Percentiles rank a stretch among this genome's conserved stretches.
Conservation (phyloP, 1,140 invertebrate genomes). For the Drosophila sproati region DNA sequence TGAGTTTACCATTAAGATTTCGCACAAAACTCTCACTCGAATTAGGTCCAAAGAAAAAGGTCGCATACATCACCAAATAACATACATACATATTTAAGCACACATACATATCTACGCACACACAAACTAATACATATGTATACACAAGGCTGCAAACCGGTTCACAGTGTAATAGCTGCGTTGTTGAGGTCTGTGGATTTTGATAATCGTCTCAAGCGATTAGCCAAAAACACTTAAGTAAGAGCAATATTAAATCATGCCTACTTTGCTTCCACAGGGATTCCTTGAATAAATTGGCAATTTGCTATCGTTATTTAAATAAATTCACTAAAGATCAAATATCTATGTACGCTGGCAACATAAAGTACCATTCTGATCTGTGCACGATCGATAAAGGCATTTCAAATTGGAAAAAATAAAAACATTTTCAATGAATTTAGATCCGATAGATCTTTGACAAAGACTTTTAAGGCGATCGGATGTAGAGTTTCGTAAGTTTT, state of each 20-base stretch:
- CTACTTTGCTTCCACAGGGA: not conserved
- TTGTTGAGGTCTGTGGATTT: slow-evolving; percentile 9
- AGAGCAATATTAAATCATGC: not conserved
- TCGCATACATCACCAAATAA: not conserved
- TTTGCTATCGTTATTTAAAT: no score
- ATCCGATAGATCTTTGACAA: no score
- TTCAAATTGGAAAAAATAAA: no score
- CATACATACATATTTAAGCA: not conserved
- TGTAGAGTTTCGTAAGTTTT: no score
- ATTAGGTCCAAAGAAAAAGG: slow-evolving; percentile 14
- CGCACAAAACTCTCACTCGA: slow-evolving; percentile 17
- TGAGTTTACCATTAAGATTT: slow-evolving; percentile 14
- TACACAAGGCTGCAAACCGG: slow-evolving; percentile 31
- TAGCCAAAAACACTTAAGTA: not conserved
- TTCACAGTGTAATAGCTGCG: not conserved
- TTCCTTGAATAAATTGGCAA: not conserved
- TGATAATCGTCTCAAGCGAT: not conserved
- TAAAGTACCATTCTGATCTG: no score
- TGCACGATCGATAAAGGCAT: no score
- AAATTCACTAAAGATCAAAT: no score
- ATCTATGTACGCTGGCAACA: no score
- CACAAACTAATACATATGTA: not conserved
- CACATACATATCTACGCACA: not conserved
- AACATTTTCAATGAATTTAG: no score
- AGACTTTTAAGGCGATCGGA: no score